phyloP scores from a whole-genome alignment of 1,140 invertebrate species.

The Drosophila orena region DNA sequence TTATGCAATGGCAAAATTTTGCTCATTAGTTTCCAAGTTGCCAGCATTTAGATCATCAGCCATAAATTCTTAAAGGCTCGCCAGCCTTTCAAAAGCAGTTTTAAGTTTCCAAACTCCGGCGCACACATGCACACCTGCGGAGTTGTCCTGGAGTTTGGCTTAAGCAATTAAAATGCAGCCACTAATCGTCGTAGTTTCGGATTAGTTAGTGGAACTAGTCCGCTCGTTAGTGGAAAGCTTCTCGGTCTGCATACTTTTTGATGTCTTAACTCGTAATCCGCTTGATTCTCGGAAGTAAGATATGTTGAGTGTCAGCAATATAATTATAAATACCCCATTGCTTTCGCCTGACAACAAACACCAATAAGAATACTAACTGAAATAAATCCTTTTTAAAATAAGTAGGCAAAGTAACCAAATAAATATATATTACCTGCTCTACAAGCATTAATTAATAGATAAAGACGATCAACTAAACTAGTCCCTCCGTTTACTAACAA shows the following conservation, averaged over 20 bases:
- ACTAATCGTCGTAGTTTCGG: conserved; percentile 32
- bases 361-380: too few relatives aligned
- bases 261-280: too few relatives aligned
- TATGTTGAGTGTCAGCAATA: too few relatives aligned
- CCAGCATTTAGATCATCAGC: conserved; percentile 47
- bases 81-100: conserved; percentile 44
- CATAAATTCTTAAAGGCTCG: conserved; percentile 64
- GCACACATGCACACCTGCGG: conserved; percentile 24
- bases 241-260: not conserved
- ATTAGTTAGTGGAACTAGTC: conserved; percentile 13
- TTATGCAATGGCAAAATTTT: conserved; percentile 76
- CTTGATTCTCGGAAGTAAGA: too few relatives aligned
- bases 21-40: conserved; percentile 78
- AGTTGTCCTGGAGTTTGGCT: not conserved
- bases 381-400: too few relatives aligned
- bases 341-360: too few relatives aligned
- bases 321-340: too few relatives aligned
- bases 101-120: conserved; percentile 21
- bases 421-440: too few relatives aligned
- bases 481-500: too few relatives aligned
- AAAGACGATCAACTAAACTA: too few relatives aligned
- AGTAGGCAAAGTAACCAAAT: too few relatives aligned
- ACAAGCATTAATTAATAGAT: too few relatives aligned
- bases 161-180: conserved; percentile 42
- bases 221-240: conserved; percentile 20